Percentiles rank a stretch among this genome's conserved stretches.
phyloP scores from a whole-genome alignment of 2,797 vertebrate species.

The Pseudochirops cupreus region DNA sequence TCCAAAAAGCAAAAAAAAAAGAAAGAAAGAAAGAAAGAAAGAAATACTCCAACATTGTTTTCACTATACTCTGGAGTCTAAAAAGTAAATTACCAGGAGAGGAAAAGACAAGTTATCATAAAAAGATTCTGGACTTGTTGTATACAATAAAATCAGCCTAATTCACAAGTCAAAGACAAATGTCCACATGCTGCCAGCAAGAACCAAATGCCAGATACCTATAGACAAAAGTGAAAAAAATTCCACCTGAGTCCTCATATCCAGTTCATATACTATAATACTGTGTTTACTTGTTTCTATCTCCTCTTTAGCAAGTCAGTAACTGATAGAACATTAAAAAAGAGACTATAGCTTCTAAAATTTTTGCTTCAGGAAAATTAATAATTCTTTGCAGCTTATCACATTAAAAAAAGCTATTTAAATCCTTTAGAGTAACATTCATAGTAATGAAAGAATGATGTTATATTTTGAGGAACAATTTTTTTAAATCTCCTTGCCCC shows the following conservation, averaged over 20 bases:
- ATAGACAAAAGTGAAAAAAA: not conserved
- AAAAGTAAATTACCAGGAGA: not conserved
- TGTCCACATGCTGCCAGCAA: not conserved
- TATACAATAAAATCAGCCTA: not conserved
- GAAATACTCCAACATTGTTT: not conserved
- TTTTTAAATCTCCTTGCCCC: not conserved
- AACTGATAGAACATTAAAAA: not conserved
- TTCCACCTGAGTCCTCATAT: not conserved
- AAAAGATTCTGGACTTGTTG: not conserved
- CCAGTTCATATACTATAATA: not conserved
- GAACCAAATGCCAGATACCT: not conserved
- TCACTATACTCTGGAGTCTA: not conserved
- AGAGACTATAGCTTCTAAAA: constrained; percentile 32
- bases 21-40: not conserved
- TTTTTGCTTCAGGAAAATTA: constrained; percentile 31
- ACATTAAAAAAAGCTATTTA: not conserved
- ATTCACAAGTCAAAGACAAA: not conserved
- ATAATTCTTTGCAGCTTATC: not conserved
- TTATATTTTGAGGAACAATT: constrained; percentile 15
- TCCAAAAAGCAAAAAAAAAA: not conserved
- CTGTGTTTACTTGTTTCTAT: constrained; percentile 2
- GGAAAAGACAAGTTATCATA: not conserved
- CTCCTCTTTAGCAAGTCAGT: not conserved
- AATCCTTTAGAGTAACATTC: not conserved
- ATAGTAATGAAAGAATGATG: constrained; percentile 36